These are phyloP conservation scores for Pterostichus niger DNA, from an alignment of 2,888 invertebrate genomes.

Conservation along the genomic window DNA sequence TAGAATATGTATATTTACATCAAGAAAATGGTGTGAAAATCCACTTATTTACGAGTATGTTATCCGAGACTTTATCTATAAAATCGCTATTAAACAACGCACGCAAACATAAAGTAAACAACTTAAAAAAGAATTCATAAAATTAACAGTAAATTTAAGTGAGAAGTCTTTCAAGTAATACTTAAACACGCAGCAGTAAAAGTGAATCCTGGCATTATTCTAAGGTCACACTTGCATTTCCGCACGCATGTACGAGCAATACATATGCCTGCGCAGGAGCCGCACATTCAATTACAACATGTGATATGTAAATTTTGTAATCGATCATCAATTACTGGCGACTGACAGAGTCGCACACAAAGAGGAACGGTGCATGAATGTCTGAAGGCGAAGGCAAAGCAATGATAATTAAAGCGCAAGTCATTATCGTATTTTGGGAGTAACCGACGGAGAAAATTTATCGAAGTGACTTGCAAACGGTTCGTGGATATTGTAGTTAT, in stretches of 20 bases:
- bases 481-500: not conserved
- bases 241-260: not conserved
- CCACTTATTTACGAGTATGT: not conserved
- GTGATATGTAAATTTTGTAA: conserved; percentile 63
- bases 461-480: conserved; percentile 19
- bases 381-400: conserved; percentile 40
- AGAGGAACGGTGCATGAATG: not conserved
- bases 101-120: conserved; percentile 31
- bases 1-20: not conserved
- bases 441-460: conserved; percentile 32
- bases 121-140: conserved; percentile 20
- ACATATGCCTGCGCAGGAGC: not conserved
- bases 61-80: conserved; percentile 13
- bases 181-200: conserved; percentile 33
- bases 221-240: not conserved
- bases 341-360: conserved; percentile 46
- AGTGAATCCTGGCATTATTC: conserved; percentile 16
- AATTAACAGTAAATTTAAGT: conserved; percentile 51
- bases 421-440: conserved; percentile 54
- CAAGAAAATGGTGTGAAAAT: conserved; percentile 35
- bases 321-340: conserved; percentile 60
- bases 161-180: conserved; percentile 47
- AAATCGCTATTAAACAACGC: not conserved
- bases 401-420: conserved; percentile 57
- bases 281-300: conserved; percentile 51